A percentile compares a stretch with the other conserved stretches of the same genome.
Evolutionary conservation across 2,797 vertebrate species (phyloP).

Genomic region (Allobates femoralis): DNA sequence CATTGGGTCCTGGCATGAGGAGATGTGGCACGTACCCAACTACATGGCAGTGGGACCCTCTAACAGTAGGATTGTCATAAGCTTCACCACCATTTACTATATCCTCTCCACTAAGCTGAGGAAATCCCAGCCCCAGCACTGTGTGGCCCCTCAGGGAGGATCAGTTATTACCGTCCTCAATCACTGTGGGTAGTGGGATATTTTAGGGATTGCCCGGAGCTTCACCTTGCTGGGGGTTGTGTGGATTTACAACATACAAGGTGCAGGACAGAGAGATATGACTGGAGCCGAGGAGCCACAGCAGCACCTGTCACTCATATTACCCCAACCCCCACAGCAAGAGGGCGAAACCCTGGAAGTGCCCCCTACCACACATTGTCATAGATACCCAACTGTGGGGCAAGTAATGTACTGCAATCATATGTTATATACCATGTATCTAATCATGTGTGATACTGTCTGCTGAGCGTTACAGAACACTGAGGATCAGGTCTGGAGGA

Average conservation of each 20-base stretch:
- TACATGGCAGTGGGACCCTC: too few relatives aligned
- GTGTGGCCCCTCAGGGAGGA: too few relatives aligned
- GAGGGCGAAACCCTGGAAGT: too few relatives aligned
- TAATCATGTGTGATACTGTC: background rate
- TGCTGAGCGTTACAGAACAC: background rate
- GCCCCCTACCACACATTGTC: too few relatives aligned
- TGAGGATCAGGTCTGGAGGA: background rate
- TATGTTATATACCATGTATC: background rate
- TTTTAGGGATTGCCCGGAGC: background rate
- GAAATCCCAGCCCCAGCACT: too few relatives aligned
- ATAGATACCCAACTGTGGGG: background rate
- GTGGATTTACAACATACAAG: slow-evolving; percentile 23
- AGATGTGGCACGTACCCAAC: too few relatives aligned
- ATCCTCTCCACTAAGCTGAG: too few relatives aligned
- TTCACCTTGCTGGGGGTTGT: background rate
- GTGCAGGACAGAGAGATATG: background rate
- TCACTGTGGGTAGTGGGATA: background rate
- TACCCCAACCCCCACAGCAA: too few relatives aligned
- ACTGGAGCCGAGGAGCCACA: background rate
- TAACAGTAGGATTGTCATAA: too few relatives aligned
- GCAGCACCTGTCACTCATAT: slow-evolving; percentile 35
- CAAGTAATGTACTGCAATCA: background rate
- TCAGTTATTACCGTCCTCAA: too few relatives aligned
- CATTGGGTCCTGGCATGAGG: too few relatives aligned
- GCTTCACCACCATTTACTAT: too few relatives aligned